phyloP scores from a whole-genome alignment of 2,113 vertebrate species.

The Noturus placidus region DNA sequence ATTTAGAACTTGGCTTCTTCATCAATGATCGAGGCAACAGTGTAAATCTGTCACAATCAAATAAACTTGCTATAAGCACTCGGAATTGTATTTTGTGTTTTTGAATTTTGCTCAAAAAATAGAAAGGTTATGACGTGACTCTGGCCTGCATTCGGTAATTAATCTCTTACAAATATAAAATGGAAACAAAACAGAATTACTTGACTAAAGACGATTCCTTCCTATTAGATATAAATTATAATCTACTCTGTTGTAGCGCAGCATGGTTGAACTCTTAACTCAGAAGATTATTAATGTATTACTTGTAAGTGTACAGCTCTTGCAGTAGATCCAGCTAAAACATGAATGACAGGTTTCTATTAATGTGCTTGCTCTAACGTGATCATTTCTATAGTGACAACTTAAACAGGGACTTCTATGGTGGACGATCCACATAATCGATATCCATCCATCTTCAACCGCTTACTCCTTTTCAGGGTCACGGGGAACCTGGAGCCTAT shows the following conservation, averaged over 20 bases:
- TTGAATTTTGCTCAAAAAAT: background rate
- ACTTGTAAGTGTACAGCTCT: background rate
- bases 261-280: background rate
- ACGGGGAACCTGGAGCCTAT: no score
- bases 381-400: background rate
- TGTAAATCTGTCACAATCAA: background rate
- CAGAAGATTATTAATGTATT: no score
- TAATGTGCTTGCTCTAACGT: background rate
- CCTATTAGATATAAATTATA: background rate
- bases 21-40: background rate
- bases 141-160: background rate
- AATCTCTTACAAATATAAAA: background rate
- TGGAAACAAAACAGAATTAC: background rate
- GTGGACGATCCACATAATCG: background rate
- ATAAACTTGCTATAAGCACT: background rate
- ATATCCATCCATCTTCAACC: no score
- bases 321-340: background rate
- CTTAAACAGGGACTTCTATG: background rate
- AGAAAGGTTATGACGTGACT: background rate
- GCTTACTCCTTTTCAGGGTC: no score
- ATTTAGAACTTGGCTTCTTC: background rate
- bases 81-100: constrained; percentile 2
- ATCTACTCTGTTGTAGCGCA: background rate
- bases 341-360: background rate
- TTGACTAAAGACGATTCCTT: background rate